Base-by-base conservation (phyloP, 2,888 invertebrate species). In the Thecophora atra region DNA sequence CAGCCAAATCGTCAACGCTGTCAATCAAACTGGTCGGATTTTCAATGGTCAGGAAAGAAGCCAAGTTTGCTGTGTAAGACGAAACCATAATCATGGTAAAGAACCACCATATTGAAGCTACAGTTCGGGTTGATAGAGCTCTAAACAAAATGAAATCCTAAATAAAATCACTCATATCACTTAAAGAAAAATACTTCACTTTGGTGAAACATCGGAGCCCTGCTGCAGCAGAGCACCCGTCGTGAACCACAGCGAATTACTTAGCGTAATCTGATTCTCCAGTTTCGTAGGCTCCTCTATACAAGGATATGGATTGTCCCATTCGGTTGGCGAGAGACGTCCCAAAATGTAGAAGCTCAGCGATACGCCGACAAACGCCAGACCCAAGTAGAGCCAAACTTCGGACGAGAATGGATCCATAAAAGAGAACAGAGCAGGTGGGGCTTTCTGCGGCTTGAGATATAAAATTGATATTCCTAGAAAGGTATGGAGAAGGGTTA, bases 1-100 rank as follows among this genome's bases (percentile, higher is more conserved):
- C 90, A 0, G 94, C 92, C 76, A 98, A 88, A 83, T 97, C 97
- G 72, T 94, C 92, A 0, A 95, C 94, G 81, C 90, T 92, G 81
- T 93, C 90, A 70, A 94, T 93, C 0, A 92, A 90, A 77, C 90
- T 90, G 66, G 89, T 90, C 3, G 91, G 88, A 0, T 90, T 90
- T 84, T 95, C 95, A 2, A 95, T 91, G 0, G 96, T 96, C 11
- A 97, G 87, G 82, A 95, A 96, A 17, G 96, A 96, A 68, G 96
- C 96, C 75, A 97, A 88, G 87, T 97, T 96, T 15, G 96, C 96
- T 0, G 96, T 96, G 83, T 97, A 97, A 0, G 95, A 95, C 0
- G 92, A 90, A 1, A 94, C 87, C 78, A 87, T 85, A 80, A 96
- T 95, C 54, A 96, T 87, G 0, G 94, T 94, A 82, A 96, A 96